These are phyloP conservation scores for Drosophila tropicalis DNA, from an alignment of 1,140 invertebrate species.

Conservation along the genomic window DNA sequence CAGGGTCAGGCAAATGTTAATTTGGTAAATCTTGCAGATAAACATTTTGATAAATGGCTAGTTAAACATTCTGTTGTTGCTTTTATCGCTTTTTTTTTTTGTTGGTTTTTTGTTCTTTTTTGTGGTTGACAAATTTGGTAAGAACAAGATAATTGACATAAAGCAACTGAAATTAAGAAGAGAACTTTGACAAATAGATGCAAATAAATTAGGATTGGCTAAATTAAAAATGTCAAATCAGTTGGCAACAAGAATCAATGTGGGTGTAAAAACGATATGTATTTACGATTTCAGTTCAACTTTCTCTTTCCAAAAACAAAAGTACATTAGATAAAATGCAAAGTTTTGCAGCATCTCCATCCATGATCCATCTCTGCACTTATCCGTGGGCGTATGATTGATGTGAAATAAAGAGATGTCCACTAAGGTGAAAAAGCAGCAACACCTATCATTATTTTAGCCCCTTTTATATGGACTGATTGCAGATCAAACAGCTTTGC, in stretches of 20 bases:
- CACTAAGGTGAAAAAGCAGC: conserved; percentile 35
- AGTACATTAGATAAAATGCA: conserved; percentile 6
- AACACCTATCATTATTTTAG: conserved; percentile 14
- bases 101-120: conserved; percentile 9
- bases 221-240: conserved; percentile 5
- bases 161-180: conserved; percentile 31
- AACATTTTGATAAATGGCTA: background rate
- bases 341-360: conserved; percentile 10
- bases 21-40: conserved; percentile 7
- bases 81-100: background rate
- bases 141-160: conserved; percentile 57
- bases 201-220: conserved; percentile 44
- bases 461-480: conserved; percentile 23
- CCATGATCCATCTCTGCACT: background rate
- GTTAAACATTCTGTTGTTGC: background rate
- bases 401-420: conserved; percentile 44
- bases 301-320: conserved; percentile 4
- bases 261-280: background rate
- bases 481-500: conserved; percentile 21
- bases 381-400: conserved; percentile 51
- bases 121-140: conserved; percentile 33
- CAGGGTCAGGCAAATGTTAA: conserved; percentile 8
- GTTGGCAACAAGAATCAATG: conserved; percentile 26
- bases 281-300: conserved; percentile 10
- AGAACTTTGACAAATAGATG: conserved; percentile 50